Conservation (phyloP, 1,140 invertebrate genomes). For the Sminthurides bifidus region DNA sequence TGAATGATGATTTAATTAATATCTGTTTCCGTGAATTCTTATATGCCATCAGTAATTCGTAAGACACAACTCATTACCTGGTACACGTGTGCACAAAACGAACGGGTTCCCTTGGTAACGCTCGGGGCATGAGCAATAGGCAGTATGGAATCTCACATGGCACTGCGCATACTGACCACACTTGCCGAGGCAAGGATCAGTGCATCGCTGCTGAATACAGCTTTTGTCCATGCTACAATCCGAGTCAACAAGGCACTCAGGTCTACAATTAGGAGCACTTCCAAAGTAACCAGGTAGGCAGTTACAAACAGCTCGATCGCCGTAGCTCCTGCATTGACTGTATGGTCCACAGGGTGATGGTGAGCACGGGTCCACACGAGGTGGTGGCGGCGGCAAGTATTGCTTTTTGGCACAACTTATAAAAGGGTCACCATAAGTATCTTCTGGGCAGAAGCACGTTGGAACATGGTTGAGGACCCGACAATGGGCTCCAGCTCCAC, state of each 20-base stretch:
- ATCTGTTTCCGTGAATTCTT: not conserved
- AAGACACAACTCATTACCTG: not conserved
- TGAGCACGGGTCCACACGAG: slow-evolving; percentile 28
- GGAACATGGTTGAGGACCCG: slow-evolving; percentile 49
- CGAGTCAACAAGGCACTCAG: slow-evolving; percentile 9
- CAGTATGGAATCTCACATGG: not conserved
- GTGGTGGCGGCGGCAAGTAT: slow-evolving; percentile 36
- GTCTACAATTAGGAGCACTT: slow-evolving; percentile 32
- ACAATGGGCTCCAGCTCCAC: slow-evolving; percentile 40
- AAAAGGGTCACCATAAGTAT: slow-evolving; percentile 31
- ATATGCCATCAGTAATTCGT: not conserved
- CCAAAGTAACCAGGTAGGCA: slow-evolving; percentile 43
- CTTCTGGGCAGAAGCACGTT: slow-evolving; percentile 50
- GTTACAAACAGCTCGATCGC: slow-evolving; percentile 42
- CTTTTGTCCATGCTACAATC: slow-evolving; percentile 50
- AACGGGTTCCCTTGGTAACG: not conserved
- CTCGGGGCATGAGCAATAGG: not conserved
- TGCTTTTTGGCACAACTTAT: slow-evolving; percentile 38
- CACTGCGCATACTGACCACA: not conserved
- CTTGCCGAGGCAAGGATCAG: slow-evolving; percentile 41
- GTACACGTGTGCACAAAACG: slow-evolving; percentile 1
- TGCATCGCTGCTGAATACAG: slow-evolving; percentile 55
- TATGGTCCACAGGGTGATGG: slow-evolving; percentile 43
- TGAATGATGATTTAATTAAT: not conserved
- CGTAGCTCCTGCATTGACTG: slow-evolving; percentile 43